Percentiles rank a stretch among this genome's conserved stretches.
Conservation (phyloP, 2,888 invertebrate species). For the Hydraecia micacea region DNA sequence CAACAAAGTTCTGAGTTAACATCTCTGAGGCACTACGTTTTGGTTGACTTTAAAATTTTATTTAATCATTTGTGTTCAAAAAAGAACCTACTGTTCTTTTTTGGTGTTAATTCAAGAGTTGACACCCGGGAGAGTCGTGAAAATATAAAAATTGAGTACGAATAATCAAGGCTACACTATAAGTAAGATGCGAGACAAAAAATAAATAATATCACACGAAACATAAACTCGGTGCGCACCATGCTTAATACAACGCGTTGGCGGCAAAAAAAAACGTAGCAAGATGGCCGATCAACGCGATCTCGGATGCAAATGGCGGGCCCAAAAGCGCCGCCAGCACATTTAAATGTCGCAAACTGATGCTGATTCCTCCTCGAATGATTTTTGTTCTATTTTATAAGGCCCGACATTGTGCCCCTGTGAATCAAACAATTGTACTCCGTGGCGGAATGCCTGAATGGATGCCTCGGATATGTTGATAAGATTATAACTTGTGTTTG, state of each 20-base stretch:
- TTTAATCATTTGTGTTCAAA: neutral
- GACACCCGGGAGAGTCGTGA: neutral
- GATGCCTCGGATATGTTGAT: constrained; percentile 66
- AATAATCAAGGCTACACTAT: neutral
- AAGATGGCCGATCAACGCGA: constrained; percentile 86
- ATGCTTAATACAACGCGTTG: constrained; percentile 64
- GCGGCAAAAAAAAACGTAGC: constrained; percentile 78
- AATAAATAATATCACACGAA: neutral
- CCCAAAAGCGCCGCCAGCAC: constrained; percentile 86
- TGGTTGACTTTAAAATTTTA: neutral
- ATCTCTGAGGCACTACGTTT: neutral
- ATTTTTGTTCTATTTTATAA: constrained; percentile 87
- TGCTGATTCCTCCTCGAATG: constrained; percentile 74
- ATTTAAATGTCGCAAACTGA: constrained; percentile 87
- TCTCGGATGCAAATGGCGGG: constrained; percentile 87
- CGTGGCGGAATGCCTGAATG: constrained; percentile 69
- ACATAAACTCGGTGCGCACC: constrained; percentile 62
- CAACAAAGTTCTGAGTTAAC: neutral
- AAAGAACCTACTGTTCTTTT: neutral
- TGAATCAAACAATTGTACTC: constrained; percentile 73
- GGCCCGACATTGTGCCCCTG: constrained; percentile 71
- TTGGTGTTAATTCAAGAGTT: neutral
- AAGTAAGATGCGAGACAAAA: neutral
- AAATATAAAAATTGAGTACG: neutral
- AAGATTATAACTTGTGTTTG: constrained; percentile 64